Evolutionary conservation across 2,797 vertebrate genomes (phyloP), one percentile per base, ranked within the genome.

Genomic region (Platalea minor): DNA sequence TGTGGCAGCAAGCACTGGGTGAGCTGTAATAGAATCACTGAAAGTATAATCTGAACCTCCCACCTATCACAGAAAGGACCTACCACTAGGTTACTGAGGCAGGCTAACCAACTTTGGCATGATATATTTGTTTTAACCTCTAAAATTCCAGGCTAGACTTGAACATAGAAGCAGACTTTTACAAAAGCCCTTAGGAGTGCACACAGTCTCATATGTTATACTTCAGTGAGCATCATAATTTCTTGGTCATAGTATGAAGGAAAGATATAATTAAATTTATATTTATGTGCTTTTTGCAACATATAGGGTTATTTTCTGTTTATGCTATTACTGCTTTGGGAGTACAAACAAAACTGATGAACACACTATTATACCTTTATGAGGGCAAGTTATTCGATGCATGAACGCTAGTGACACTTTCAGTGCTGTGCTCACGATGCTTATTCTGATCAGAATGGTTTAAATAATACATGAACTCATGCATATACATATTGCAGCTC

Each of bases 401-500:
- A 48, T 91, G 95, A 96, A 85, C 11, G 24, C 74, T 89, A 88
- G 94, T 92, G 95, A 93, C 85, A 86, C 88, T 94, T 96, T 95
- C 92, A 88, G 82, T 78, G 85, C 97, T 96, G 48, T 93, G 93
- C 92, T 97, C 92, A 74, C 11, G 1, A 89, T 95, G 81, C 93
- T 97, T 97, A 93, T 91, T 96, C 82, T 95, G 95, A 97, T 97
- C 94, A 89, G 74, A 97, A 86, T 89, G 64, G 45, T 60, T 96
- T 98, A 97, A 97, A 98, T 97, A 98, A 97, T 97, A 96, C 92
- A 97, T 97, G 94, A 97, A 74, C 53, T 95, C 95, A 91, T 82
- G 79, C 39, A 89, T 95, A 92, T 92, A 97, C 85, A 96, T 96
- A 95, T 68, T 95, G 96, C 80, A 95, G 95, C 75, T 95, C 90